Percentiles rank a stretch among this genome's conserved stretches.
These are phyloP conservation scores for Rhyacichthys aspro DNA, from an alignment of 2,797 vertebrate genomes.

Conservation along the genomic window DNA sequence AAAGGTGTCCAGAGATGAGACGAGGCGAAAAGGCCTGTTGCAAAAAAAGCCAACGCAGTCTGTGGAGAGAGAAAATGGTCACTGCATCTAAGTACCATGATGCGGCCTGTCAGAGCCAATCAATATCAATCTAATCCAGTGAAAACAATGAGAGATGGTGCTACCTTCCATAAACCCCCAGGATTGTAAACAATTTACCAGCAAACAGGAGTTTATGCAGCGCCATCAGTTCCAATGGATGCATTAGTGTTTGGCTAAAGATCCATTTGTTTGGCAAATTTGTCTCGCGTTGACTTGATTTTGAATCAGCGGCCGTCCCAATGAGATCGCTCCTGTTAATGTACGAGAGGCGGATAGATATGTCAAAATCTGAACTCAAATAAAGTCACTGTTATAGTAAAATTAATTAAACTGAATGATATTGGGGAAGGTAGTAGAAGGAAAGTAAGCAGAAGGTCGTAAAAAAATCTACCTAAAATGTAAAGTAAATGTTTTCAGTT, in stretches of 20 bases:
- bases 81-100: conserved; percentile 57
- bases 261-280: conserved; percentile 67
- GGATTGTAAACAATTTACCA: conserved; percentile 60
- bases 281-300: conserved; percentile 54
- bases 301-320: conserved; percentile 38
- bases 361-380: too few species aligned
- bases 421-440: too few species aligned
- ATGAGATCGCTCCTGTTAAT: conserved; percentile 18
- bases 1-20: background rate
- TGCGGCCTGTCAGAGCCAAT: conserved; percentile 69
- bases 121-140: conserved; percentile 65
- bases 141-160: conserved; percentile 59
- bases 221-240: conserved; percentile 40
- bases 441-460: too few species aligned
- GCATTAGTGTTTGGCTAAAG: conserved; percentile 47
- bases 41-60: conserved; percentile 17
- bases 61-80: conserved; percentile 45
- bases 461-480: too few species aligned
- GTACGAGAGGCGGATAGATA: too few species aligned
- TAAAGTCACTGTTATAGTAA: too few species aligned
- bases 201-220: conserved; percentile 34
- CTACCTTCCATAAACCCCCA: conserved; percentile 44
- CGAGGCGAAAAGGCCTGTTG: background rate
- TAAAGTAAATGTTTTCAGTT: too few species aligned
- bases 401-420: too few species aligned